phyloP scores from a whole-genome alignment of 2,113 vertebrate species.

The Pitta sordida region DNA sequence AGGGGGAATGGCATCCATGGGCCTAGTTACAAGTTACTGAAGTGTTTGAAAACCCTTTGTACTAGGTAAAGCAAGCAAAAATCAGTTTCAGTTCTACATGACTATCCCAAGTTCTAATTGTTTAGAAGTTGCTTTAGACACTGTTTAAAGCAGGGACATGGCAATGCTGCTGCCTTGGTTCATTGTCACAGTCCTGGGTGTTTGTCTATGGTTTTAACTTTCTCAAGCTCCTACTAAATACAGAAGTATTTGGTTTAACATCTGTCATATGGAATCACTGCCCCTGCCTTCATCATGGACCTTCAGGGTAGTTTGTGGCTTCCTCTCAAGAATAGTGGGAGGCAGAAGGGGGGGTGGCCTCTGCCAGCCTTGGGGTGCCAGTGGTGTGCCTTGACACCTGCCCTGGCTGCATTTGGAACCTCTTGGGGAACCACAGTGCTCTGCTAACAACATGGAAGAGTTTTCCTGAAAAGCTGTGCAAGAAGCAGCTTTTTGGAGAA shows the following conservation, averaged over 20 bases:
- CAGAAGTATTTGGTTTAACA: constrained; percentile 61
- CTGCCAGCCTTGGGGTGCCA: not conserved
- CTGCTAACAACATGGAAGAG: not conserved
- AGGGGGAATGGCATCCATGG: not conserved
- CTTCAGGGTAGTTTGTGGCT: not conserved
- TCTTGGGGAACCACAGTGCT: fast-evolving
- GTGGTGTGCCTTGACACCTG: constrained; percentile 9
- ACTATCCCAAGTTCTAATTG: constrained; percentile 39
- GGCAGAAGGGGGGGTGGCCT: not conserved
- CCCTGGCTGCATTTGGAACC: not conserved
- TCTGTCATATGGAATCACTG: constrained; percentile 50
- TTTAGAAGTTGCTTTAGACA: constrained; percentile 45
- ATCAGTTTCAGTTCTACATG: constrained; percentile 46
- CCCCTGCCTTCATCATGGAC: constrained; percentile 21
- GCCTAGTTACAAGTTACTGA: constrained; percentile 53
- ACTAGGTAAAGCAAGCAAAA: constrained; percentile 29
- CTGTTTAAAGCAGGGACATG: constrained; percentile 39
- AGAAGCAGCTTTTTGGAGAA: not conserved
- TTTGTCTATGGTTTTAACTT: constrained; percentile 52
- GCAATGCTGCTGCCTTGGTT: constrained; percentile 19
- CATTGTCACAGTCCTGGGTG: constrained; percentile 31
- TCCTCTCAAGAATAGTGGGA: not conserved
- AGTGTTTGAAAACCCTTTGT: constrained; percentile 26
- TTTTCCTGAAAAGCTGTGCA: not conserved
- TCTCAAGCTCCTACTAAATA: constrained; percentile 53